Conservation (phyloP, 2,888 invertebrate species). For the Drosophila bunnanda region DNA sequence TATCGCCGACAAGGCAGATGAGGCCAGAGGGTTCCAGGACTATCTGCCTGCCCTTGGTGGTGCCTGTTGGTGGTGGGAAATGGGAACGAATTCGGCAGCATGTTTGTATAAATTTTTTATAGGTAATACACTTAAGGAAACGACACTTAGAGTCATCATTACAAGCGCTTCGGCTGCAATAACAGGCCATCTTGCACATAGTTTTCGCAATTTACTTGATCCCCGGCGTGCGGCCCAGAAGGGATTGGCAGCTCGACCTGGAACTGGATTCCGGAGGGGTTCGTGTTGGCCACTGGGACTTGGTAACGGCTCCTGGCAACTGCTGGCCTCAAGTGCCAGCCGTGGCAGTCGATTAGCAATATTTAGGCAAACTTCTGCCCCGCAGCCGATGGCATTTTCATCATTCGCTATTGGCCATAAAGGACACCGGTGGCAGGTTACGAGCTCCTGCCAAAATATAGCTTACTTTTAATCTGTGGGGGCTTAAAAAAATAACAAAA, state of each 20-base stretch:
- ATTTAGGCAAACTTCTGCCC: slow-evolving; percentile 60
- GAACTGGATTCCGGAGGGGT: slow-evolving; percentile 5
- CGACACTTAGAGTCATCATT: slow-evolving; percentile 85
- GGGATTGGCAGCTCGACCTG: slow-evolving; percentile 6
- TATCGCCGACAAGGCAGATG: slow-evolving; percentile 60
- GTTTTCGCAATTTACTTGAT: slow-evolving; percentile 84
- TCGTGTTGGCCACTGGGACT: slow-evolving; percentile 1
- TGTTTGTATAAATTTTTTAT: slow-evolving; percentile 84
- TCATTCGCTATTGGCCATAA: slow-evolving; percentile 66
- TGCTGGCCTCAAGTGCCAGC: slow-evolving; percentile 69
- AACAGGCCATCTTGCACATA: slow-evolving; percentile 85
- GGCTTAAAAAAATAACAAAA: not conserved
- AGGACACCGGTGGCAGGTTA: slow-evolving; percentile 63
- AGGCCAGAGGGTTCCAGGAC: slow-evolving; percentile 28
- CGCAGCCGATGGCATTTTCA: slow-evolving; percentile 61
- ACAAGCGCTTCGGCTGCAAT: slow-evolving; percentile 84
- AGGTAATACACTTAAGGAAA: slow-evolving; percentile 85
- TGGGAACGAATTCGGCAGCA: slow-evolving; percentile 66
- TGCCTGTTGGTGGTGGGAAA: slow-evolving; percentile 50
- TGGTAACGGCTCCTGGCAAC: slow-evolving; percentile 48
- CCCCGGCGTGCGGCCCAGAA: slow-evolving; percentile 63
- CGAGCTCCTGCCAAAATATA: slow-evolving; percentile 12
- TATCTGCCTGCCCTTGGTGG: slow-evolving; percentile 13
- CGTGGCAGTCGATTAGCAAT: slow-evolving; percentile 73
- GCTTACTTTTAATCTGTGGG: slow-evolving; percentile 24